Evolutionary conservation across 2,113 vertebrate species (phyloP).

Genomic region (Lophochroa leadbeateri): DNA sequence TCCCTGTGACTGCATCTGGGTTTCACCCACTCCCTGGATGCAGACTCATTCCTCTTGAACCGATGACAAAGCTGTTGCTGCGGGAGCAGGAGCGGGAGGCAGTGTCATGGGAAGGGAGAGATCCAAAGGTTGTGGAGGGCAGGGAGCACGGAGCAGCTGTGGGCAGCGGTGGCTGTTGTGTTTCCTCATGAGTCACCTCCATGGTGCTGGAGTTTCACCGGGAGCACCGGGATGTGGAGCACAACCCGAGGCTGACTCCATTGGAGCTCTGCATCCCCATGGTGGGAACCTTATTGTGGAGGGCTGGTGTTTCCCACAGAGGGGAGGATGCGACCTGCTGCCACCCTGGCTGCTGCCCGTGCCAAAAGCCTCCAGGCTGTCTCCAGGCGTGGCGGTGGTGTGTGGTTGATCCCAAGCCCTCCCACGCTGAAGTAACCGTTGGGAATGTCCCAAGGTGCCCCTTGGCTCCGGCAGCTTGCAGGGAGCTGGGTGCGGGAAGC

Average conservation of each 20-base stretch:
- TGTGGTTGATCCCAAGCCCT: not conserved
- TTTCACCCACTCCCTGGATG: not conserved
- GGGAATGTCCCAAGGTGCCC: not conserved
- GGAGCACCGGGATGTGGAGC: not conserved
- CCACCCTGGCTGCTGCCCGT: rapidly evolving
- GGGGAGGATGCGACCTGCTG: not conserved
- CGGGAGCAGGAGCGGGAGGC: not conserved
- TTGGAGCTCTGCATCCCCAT: rapidly evolving
- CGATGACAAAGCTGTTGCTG: not conserved
- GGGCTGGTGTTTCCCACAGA: rapidly evolving
- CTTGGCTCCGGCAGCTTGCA: not conserved
- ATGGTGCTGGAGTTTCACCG: rapidly evolving
- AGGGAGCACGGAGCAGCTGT: not conserved
- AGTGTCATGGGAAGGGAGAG: not conserved
- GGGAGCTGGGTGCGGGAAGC: not conserved
- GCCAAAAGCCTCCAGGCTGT: not conserved
- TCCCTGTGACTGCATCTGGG: rapidly evolving
- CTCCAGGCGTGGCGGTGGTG: rapidly evolving
- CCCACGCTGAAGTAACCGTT: rapidly evolving
- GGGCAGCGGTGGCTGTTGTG: not conserved
- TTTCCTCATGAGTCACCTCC: not conserved
- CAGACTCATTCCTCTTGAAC: not conserved
- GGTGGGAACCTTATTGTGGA: rapidly evolving
- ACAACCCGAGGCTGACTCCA: rapidly evolving
- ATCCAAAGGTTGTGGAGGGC: constrained; percentile 2